Evolutionary conservation across 1,140 invertebrate species (phyloP), one percentile per base, ranked within the genome.

Genomic region (Drosophila ficusphila): DNA sequence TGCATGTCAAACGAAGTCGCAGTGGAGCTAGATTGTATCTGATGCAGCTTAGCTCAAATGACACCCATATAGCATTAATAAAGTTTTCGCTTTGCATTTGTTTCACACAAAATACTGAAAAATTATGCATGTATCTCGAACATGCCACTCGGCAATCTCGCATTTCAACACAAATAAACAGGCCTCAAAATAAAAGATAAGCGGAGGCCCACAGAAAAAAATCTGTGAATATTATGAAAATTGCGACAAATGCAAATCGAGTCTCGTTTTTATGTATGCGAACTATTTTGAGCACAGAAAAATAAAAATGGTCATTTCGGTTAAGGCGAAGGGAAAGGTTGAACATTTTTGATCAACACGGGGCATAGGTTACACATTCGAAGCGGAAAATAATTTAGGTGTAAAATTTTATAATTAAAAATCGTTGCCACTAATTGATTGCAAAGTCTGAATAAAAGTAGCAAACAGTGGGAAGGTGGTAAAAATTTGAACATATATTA

Each of bases 1-100:
- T 86, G 81, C 81, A 85, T 85, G 81, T 86, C 49, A 86, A 86
- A 70, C 81, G 44, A 76, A 58, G 67, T 64, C 57, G 42, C 61
- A 69, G 48, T 54, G 33, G 12, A 44, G 39, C 34, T 21, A 65
- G 77, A 76, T 79, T 34, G 47, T 72, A 82, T 79, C 76, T 41
- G 25, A 27, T 61, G 62, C 75, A 73, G 60, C 67, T 68, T 53
- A 58, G 67, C 64, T 41, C 67, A 86, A 79, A 72, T 67, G 52
- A 47, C 76, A 65, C 42, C 46, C 60, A 67, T 75, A 81, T 76
- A 46, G 65, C 42, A 62, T 79, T 79, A 71, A 79, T 65, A 76
- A 64, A 75, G 58, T 14, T 82, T 21, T 65, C 9, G 42, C 65
- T 65, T 65, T 65, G 57, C 60, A 64, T 64, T 64, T 64, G 39